phyloP scores from a whole-genome alignment of 2,888 invertebrate species.

The Anoncus sp. region DNA sequence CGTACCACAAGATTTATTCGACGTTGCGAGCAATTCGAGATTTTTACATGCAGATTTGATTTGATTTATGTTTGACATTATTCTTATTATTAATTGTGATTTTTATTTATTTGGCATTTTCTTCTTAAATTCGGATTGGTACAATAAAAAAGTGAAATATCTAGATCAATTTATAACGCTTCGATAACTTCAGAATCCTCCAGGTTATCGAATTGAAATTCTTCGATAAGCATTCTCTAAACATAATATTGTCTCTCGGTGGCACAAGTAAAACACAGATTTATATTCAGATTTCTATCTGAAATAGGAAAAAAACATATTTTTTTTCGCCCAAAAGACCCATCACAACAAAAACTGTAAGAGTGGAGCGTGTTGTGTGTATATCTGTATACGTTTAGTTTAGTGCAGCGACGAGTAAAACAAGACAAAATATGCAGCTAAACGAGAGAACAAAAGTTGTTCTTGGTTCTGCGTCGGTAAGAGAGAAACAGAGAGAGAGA shows the following conservation, averaged over 20 bases:
- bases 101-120: not conserved
- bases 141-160: not conserved
- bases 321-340: not conserved
- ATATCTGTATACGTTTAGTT: slow-evolving; percentile 4
- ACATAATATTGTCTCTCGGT: not conserved
- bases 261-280: not conserved
- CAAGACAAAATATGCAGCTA: slow-evolving; percentile 54
- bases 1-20: not conserved
- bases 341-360: not conserved
- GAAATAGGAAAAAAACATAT: not conserved
- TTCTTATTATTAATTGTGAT: not conserved
- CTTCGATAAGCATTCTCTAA: not conserved
- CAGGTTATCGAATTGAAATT: not conserved
- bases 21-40: not conserved
- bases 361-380: not conserved
- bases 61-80: not conserved
- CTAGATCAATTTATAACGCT: too few relatives aligned
- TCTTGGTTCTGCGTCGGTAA: slow-evolving; percentile 29
- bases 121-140: too few relatives aligned
- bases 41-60: not conserved
- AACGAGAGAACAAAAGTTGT: slow-evolving; percentile 46
- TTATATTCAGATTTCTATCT: slow-evolving; percentile 5
- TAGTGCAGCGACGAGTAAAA: slow-evolving; percentile 47
- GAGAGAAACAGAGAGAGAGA: slow-evolving; percentile 19
- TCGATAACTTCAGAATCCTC: not conserved